Evolutionary conservation across 2,888 invertebrate species (phyloP), one percentile per base, ranked within the genome.

Genomic region (Cryptus armator): DNA sequence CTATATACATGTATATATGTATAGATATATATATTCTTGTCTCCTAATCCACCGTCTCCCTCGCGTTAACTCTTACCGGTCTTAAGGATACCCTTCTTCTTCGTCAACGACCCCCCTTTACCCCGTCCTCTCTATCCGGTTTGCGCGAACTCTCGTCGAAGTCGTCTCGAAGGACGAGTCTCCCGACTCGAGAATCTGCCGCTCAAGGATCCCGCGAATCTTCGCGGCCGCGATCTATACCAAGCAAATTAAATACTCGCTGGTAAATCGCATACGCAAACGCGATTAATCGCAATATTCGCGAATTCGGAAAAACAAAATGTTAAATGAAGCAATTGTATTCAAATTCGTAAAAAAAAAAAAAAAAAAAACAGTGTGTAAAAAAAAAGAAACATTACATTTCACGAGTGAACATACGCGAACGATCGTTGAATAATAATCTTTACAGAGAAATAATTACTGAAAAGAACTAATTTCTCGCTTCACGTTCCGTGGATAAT

Each of bases 211-310:
- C 37, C 53, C 6, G 48, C 51, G 48, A 29, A 14, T 70, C 67
- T 76, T 74, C 68, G 70, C 68, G 84, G 84, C 74, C 43, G 84
- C 68, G 9, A 5, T 48, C 56, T 64, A 48, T 64, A 48, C 68
- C 77, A 66, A 74, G 85, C 83, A 83, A 86, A 86, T 85, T 83
- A 37, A 37, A 85, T 44, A 43, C 79, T 72, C 32, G 59, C 68
- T 71, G n/a, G 51, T n/a, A 12, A 12, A 48, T 3, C 48, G 48
- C 6, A 0, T 12, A 48, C 72, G 70, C 66, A 78, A 83, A 84
- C 74, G 75, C 84, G 82, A 86, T 86, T 86, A 86, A 84, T 83
- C 82, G 75, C 83, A 86, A 86, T 84, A 84, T 86, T 72, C 37
- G 62, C 72, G 56, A 66, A 64, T 64, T 43, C 19, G 29, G 29